Evolutionary conservation across 2,113 vertebrate species (phyloP), one percentile per base, ranked within the genome.

Genomic region (Cepphus grylle): DNA sequence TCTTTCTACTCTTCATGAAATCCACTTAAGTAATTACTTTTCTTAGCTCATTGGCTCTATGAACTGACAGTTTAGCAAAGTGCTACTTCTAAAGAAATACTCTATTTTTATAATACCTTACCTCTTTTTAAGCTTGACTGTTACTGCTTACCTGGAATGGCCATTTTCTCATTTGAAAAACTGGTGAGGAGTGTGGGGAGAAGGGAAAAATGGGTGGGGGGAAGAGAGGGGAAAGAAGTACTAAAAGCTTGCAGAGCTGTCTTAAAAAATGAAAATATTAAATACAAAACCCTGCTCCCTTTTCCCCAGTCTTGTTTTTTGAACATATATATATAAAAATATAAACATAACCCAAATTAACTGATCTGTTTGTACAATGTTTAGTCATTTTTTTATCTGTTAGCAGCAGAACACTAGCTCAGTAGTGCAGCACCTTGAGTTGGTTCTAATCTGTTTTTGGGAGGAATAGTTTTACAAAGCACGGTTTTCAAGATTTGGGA

Each of bases 21-120:
- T 97, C 98, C 98, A 98, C 98, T 98, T 98, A 98, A 98, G 98
- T 98, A 99, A 98, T 98, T 98, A 98, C 98, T 98, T 98, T 97
- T 98, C 97, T 98, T 98, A 98, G 98, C 97, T 99, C 98, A 98
- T 98, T 99, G 98, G 98, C 95, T 98, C 96, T 96, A 92, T 80
- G 96, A 98, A 97, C 94, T 90, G 97, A 98, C 97, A 98, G 97
- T 96, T 97, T 98, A 96, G 96, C 95, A 95, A 98, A 98, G 94
- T 96, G 84, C 89, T 97, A 95, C 96, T 93, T 97, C 91, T 96
- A 97, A 98, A 96, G 94, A 98, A 98, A 98, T 92, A 94, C 93
- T 42, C 40, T 23, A n/a, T 91, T 97, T 96, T 89, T 88, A 92
- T 70, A 96, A 92, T 65, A 88, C 19, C 23, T 43, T 50, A 38